phyloP scores from a whole-genome alignment of 1,140 invertebrate species.

The Heliconius congener region DNA sequence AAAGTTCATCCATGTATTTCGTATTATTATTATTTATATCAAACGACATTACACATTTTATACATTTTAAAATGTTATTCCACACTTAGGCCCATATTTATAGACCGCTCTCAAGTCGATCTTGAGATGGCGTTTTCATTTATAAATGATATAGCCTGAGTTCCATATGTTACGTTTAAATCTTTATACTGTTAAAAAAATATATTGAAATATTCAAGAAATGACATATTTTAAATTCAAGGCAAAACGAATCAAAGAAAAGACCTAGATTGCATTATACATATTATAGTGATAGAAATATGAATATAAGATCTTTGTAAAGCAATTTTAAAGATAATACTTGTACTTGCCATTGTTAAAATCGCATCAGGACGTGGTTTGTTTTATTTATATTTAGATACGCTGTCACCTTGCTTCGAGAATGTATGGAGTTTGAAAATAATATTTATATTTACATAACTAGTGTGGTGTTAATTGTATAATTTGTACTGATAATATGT shows the following conservation, averaged over 20 bases:
- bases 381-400: slow-evolving; percentile 2
- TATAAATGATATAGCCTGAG: too few species aligned
- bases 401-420: background rate
- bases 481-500: background rate
- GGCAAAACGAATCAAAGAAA: background rate
- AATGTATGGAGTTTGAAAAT: background rate
- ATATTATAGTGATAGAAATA: background rate
- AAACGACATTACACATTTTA: too few species aligned
- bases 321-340: slow-evolving; percentile 4
- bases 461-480: background rate
- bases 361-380: background rate
- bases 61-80: too few species aligned
- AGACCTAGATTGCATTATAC: background rate
- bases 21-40: too few species aligned
- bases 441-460: background rate
- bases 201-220: too few species aligned
- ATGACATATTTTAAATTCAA: background rate
- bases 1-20: too few species aligned
- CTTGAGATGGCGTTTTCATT: too few species aligned
- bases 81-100: too few species aligned
- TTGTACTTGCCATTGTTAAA: slow-evolving; percentile 8
- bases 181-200: too few species aligned
- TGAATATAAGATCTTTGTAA: background rate
- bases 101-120: too few species aligned
- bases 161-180: too few species aligned